These are phyloP conservation scores for Oryctes rhinoceros DNA, from an alignment of 1,140 invertebrate genomes.

Conservation along the genomic window DNA sequence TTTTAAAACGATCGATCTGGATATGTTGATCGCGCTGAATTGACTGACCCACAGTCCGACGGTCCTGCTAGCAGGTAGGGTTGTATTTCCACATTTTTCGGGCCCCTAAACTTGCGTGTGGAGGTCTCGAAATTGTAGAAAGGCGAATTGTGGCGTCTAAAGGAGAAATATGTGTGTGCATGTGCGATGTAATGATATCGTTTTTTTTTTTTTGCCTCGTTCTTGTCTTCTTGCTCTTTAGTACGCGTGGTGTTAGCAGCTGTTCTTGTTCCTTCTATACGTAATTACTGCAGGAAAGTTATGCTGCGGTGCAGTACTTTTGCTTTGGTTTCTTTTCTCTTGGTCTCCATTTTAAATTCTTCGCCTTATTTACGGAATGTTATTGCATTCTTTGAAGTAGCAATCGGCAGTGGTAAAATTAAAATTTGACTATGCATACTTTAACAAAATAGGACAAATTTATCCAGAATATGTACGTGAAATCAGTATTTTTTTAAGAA, in stretches of 20 bases:
- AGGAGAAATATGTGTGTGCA: neutral
- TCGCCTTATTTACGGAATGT: no score
- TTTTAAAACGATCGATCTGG: conserved; percentile 14
- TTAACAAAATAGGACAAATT: no score
- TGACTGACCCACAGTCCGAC: neutral
- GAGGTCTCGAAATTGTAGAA: conserved; percentile 22
- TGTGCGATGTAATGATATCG: neutral
- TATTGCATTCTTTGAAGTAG: no score
- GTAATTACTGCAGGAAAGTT: neutral
- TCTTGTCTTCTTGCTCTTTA: no score
- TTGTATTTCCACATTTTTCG: conserved; percentile 29
- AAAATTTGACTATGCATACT: no score
- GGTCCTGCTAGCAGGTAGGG: conserved; percentile 17
- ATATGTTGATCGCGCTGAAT: conserved; percentile 23
- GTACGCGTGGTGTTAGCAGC: no score
- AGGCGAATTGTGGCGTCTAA: neutral
- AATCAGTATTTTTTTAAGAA: no score
- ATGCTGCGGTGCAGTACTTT: no score
- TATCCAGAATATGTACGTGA: no score
- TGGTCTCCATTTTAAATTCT: no score
- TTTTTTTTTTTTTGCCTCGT: conserved; percentile 1
- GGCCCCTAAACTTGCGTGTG: conserved; percentile 12
- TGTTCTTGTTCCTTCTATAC: neutral
- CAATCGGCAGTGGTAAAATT: no score
- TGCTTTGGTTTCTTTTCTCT: no score